Conservation (phyloP, 2,797 vertebrate genomes). For the Benthosema pterotum region DNA sequence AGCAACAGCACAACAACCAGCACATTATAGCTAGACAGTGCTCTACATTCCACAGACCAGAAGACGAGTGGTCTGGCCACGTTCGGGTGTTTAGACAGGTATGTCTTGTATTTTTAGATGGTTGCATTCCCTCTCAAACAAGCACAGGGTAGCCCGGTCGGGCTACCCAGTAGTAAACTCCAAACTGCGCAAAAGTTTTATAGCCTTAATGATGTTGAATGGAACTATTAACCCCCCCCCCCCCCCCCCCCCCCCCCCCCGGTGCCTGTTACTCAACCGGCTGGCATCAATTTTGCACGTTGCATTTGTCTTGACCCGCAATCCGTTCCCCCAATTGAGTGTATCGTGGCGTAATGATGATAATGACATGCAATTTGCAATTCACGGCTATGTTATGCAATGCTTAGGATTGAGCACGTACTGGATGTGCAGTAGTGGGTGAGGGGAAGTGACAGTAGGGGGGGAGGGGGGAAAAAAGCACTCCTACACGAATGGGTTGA, state of each 20-base stretch:
- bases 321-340: constrained; percentile 37
- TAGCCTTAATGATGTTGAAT: background rate
- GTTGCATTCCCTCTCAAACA: too few relatives aligned
- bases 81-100: too few relatives aligned
- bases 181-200: too few relatives aligned
- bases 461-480: constrained; percentile 24
- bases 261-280: constrained; percentile 6
- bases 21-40: too few relatives aligned
- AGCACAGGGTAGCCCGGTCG: too few relatives aligned
- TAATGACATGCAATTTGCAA: constrained; percentile 38
- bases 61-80: too few relatives aligned
- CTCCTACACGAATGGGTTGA: constrained; percentile 38
- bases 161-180: too few relatives aligned
- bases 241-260: too few relatives aligned
- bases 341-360: constrained; percentile 44
- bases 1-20: too few relatives aligned
- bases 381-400: constrained; percentile 53
- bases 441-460: constrained; percentile 11
- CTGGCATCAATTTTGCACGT: constrained; percentile 13
- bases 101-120: too few relatives aligned
- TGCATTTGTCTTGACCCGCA: constrained; percentile 32
- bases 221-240: constrained; percentile 9
- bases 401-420: constrained; percentile 44
- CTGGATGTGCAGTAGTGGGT: constrained; percentile 18
- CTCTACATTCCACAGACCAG: too few relatives aligned